These are phyloP conservation scores for Setophaga coronata DNA, from an alignment of 2,113 vertebrate genomes.

Conservation along the genomic window DNA sequence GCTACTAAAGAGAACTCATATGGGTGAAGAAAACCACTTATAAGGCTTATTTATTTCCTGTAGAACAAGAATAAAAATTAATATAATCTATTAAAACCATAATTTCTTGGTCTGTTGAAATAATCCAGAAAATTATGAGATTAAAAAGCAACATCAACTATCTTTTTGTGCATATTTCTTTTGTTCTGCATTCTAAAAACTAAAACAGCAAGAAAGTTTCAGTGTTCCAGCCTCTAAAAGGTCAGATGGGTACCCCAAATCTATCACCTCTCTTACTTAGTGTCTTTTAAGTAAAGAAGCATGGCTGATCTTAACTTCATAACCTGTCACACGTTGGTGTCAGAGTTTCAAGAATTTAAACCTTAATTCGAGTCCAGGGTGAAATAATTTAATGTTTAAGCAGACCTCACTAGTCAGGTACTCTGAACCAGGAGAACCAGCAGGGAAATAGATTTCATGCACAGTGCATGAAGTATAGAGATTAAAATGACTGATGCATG, in stretches of 20 bases:
- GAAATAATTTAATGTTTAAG: not conserved
- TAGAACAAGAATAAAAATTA: not conserved
- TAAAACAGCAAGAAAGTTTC: not conserved
- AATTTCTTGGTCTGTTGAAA: not conserved
- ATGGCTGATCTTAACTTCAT: not conserved
- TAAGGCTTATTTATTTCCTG: not conserved
- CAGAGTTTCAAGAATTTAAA: not conserved
- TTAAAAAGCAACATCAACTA: not conserved
- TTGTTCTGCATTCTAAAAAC: not conserved
- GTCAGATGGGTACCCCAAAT: not conserved
- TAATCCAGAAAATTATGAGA: not conserved
- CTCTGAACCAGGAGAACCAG: not conserved
- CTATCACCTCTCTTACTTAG: not conserved
- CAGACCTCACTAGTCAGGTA: not conserved
- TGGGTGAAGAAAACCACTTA: not conserved
- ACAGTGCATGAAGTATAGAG: not conserved
- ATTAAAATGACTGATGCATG: not conserved
- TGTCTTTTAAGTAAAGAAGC: not conserved
- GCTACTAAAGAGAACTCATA: not conserved
- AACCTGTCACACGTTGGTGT: not conserved
- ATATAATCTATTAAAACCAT: not conserved
- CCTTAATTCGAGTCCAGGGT: not conserved
- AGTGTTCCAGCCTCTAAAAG: not conserved
- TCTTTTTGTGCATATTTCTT: not conserved
- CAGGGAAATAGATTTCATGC: not conserved